Evolutionary conservation across 2,888 invertebrate genomes (phyloP), one percentile per base, ranked within the genome.

Genomic region (Clusia tigrina): DNA sequence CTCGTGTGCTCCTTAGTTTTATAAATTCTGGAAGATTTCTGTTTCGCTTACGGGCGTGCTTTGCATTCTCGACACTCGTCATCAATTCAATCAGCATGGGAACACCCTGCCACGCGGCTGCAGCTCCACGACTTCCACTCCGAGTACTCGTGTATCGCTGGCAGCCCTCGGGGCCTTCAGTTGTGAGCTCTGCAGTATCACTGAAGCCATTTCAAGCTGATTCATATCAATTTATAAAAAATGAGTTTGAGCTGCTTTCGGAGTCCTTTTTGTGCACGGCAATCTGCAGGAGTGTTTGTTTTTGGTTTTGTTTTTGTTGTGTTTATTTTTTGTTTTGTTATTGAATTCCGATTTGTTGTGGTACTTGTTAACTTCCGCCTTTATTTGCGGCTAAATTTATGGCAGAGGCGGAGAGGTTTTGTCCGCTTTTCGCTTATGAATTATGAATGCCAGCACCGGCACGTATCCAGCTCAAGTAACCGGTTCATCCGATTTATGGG

Each of bases 21-120:
- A n/a, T 15, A 42, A 32, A 42, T 42, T 42, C 42, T 42, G 42
- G 42, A 42, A n/a, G n/a, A 42, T 42, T 42, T 42, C 3, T n/a
- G n/a, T 42, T 42, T 48, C 5, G 48, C 48, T 48, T 20, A 9
- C 22, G 15, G 48, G 48, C 48, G 22, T 48, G 22, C n/a, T 48
- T 48, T 48, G 48, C 48, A 48, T 48, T 48, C 32, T 6, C 5
- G 20, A 48, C 48, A 67, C 74, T 71, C 72, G 72, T 77, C 76
- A 76, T 69, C 71, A 71, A 77, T 73, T 74, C 76, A 74, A 74
- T 76, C 77, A 74, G 67, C 76, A 63, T 38, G 69, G 71, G 68
- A 66, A 63, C 52, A 54, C 60, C 60, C 53, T 54, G 15, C n/a
- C 42, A n/a, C n/a, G 32, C 42, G n/a, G 15, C 48, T 63, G 63